Base-by-base conservation (phyloP, 2,797 vertebrate species). In the Cossypha polioptera region DNA sequence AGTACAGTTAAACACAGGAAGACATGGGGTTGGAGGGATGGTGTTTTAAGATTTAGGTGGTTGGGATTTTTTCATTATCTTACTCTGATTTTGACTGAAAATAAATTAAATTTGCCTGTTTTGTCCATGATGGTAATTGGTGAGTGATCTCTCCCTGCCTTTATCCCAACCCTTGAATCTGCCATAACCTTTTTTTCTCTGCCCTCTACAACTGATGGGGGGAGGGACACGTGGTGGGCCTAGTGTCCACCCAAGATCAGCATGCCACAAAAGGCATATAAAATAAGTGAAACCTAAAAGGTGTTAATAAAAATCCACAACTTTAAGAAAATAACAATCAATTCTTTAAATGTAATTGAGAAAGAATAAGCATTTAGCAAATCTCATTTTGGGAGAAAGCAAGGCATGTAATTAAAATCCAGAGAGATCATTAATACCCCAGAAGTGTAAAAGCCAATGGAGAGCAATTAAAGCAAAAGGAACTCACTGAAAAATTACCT, bases 391-490 rank as follows among this genome's bases (percentile, higher is more conserved):
- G 38, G 65, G 66, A 68, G 63, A 88, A 79, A 67, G 20, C 29
- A 86, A 58, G 31, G 58, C 1, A 0, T 80, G 89, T 80, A 67
- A 68, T 68, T 92, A 77, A 91, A 94, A 94, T 86, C 75, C 61
- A 80, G 72, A 59, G 58, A 83, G 75, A 77, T 45, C 21, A 68
- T 61, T 89, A 86, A 62, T 62, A 78, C 17, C 75, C 38, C 72
- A 47, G 25, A 91, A 88, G 50, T 72, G 85, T 75, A 91, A 80
- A 90, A 91, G 68, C 22, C 76, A 78, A 21, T 77, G 50, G 75
- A 88, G 50, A 88, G 58, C 58, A 92, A 94, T 86, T 92, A 90
- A 91, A 89, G 65, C 61, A 83, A 86, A 89, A 80, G 31, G 16
- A 94, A 91, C 71, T 74, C n/a, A 83, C 68, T 66, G 61, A 89